Conservation (phyloP, 2,113 vertebrate genomes). For the Indicator maculatus region DNA sequence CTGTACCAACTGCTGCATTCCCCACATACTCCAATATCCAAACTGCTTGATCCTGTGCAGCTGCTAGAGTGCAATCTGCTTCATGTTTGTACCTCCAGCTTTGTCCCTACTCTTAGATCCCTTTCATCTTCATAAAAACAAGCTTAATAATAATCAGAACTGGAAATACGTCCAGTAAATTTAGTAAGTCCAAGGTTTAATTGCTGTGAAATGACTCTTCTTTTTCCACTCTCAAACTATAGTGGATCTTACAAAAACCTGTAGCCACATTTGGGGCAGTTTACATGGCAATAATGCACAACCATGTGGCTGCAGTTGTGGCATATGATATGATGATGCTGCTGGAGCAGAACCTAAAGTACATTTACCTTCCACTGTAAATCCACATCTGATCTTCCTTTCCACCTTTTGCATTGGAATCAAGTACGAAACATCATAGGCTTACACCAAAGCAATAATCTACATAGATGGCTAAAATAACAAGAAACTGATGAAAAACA, state of each 20-base stretch:
- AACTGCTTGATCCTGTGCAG: neutral
- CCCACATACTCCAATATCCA: neutral
- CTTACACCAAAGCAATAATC: neutral
- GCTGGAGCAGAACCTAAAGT: neutral
- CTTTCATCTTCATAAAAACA: neutral
- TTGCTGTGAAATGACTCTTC: neutral
- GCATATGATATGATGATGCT: neutral
- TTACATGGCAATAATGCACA: neutral
- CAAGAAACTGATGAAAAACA: neutral
- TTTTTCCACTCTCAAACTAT: neutral
- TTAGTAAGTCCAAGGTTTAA: neutral
- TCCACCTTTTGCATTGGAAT: neutral
- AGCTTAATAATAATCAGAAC: neutral
- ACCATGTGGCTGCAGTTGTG: neutral
- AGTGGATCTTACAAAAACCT: neutral
- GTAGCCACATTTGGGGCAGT: neutral
- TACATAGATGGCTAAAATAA: neutral
- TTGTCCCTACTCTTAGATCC: neutral
- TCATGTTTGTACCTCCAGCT: neutral
- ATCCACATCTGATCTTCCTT: neutral
- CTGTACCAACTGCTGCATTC: neutral
- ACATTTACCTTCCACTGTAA: neutral
- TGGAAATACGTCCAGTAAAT: neutral
- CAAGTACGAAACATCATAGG: neutral
- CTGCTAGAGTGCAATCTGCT: neutral